phyloP scores from a whole-genome alignment of 2,113 vertebrate species.

The Austrofundulus limnaeus region DNA sequence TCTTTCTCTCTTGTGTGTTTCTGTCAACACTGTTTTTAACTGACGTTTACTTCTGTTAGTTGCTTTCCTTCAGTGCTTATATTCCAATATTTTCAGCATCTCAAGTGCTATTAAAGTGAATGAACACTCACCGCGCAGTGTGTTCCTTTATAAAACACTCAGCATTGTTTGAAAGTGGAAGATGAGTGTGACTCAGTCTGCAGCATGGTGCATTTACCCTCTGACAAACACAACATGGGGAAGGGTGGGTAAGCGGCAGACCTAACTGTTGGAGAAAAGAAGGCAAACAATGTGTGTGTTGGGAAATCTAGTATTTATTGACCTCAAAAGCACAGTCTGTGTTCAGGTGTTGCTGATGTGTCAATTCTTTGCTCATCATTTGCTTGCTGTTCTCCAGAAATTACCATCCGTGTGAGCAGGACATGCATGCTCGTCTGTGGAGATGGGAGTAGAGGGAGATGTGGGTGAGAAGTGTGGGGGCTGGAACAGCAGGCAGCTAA shows the following conservation, averaged over 20 bases:
- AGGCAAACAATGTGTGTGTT: not conserved
- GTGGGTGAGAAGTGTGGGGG: constrained; percentile 28
- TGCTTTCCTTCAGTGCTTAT: constrained; percentile 37
- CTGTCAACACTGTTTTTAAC: constrained; percentile 44
- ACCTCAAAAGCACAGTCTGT: constrained; percentile 9
- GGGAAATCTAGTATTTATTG: not conserved
- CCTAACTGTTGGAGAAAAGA: constrained; percentile 10
- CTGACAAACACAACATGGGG: constrained; percentile 38
- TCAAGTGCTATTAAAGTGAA: constrained; percentile 65
- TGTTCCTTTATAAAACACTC: constrained; percentile 39
- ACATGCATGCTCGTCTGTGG: constrained; percentile 37
- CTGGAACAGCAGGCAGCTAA: constrained; percentile 52
- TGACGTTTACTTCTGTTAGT: constrained; percentile 44
- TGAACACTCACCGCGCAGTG: constrained; percentile 38
- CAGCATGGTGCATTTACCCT: constrained; percentile 15
- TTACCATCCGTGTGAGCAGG: constrained; percentile 30
- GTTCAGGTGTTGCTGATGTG: constrained; percentile 61
- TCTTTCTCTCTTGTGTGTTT: constrained; percentile 26
- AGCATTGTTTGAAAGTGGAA: constrained; percentile 38
- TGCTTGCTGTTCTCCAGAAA: constrained; percentile 40
- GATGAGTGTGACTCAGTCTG: constrained; percentile 54
- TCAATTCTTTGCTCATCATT: constrained; percentile 59
- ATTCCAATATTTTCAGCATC: constrained; percentile 43
- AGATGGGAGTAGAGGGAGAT: constrained; percentile 25
- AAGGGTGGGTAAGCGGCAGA: constrained; percentile 22